These are phyloP conservation scores for Atta texana DNA, from an alignment of 1,140 invertebrate species.

Conservation along the genomic window DNA sequence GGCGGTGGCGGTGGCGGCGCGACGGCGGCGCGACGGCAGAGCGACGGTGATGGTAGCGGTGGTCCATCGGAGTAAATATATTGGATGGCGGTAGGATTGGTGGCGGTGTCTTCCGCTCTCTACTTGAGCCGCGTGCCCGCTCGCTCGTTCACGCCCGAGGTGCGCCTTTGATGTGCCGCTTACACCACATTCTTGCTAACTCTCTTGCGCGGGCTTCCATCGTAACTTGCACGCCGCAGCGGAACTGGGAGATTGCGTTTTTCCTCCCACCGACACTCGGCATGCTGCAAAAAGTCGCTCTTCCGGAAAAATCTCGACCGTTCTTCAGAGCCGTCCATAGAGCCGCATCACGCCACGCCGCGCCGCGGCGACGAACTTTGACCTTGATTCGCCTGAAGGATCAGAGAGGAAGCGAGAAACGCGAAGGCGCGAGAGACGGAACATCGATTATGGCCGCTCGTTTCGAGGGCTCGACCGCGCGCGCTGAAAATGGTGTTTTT, in stretches of 20 bases:
- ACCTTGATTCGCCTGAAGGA: conserved; percentile 66
- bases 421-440: conserved; percentile 68
- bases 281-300: conserved; percentile 56
- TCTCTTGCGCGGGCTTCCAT: conserved; percentile 59
- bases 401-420: conserved; percentile 62
- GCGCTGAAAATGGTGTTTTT: conserved; percentile 71
- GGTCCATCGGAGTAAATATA: conserved; percentile 84
- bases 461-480: conserved; percentile 69
- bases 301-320: conserved; percentile 56
- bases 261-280: conserved; percentile 52
- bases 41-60: conserved; percentile 77
- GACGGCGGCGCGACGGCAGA: conserved; percentile 39
- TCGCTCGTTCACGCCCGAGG: conserved; percentile 85
- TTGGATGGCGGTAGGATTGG: conserved; percentile 83
- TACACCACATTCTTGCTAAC: conserved; percentile 84
- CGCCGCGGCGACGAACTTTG: conserved; percentile 34
- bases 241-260: conserved; percentile 65
- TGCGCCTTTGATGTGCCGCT: conserved; percentile 85
- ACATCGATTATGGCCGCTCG: conserved; percentile 73
- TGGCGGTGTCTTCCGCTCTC: conserved; percentile 85
- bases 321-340: conserved; percentile 8
- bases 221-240: conserved; percentile 57
- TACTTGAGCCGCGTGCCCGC: conserved; percentile 85
- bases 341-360: background rate
- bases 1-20: conserved; percentile 35